phyloP scores from a whole-genome alignment of 2,888 invertebrate genomes.

The Hirudinaria manillensis region DNA sequence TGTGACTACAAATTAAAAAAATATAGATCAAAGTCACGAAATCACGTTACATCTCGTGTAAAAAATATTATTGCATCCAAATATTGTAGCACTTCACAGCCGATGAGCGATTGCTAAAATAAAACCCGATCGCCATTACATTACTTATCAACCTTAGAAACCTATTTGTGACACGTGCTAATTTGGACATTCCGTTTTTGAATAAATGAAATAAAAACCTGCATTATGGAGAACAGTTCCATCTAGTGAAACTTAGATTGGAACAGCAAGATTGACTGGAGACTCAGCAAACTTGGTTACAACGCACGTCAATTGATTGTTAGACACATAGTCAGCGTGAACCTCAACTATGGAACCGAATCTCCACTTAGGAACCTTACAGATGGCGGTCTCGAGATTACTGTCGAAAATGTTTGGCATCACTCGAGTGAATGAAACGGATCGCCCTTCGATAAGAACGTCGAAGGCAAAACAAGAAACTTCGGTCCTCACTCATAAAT shows the following conservation, averaged over 20 bases:
- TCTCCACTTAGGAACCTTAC: conserved; percentile 34
- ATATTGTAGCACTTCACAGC: too few relatives aligned
- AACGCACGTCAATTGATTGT: conserved; percentile 2
- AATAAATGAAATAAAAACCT: background rate
- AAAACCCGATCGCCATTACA: too few relatives aligned
- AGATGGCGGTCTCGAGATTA: conserved; percentile 14
- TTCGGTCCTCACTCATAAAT: too few relatives aligned
- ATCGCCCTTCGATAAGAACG: conserved; percentile 9
- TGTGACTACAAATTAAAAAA: conserved; percentile 15
- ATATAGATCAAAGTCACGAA: background rate
- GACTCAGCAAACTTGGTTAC: background rate
- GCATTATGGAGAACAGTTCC: background rate
- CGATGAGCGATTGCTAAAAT: too few relatives aligned
- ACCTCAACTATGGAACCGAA: conserved; percentile 30
- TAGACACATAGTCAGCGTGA: background rate
- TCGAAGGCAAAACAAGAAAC: conserved; percentile 10
- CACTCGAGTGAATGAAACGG: conserved; percentile 7
- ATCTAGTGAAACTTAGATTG: background rate
- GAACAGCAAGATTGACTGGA: background rate
- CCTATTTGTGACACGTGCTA: too few relatives aligned
- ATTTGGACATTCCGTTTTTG: too few relatives aligned
- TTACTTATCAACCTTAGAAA: too few relatives aligned
- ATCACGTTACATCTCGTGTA: too few relatives aligned
- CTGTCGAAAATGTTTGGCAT: conserved; percentile 19
- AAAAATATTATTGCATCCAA: too few relatives aligned